These are phyloP conservation scores for Metaphire vulgaris DNA, from an alignment of 1,140 invertebrate species.

Conservation along the genomic window DNA sequence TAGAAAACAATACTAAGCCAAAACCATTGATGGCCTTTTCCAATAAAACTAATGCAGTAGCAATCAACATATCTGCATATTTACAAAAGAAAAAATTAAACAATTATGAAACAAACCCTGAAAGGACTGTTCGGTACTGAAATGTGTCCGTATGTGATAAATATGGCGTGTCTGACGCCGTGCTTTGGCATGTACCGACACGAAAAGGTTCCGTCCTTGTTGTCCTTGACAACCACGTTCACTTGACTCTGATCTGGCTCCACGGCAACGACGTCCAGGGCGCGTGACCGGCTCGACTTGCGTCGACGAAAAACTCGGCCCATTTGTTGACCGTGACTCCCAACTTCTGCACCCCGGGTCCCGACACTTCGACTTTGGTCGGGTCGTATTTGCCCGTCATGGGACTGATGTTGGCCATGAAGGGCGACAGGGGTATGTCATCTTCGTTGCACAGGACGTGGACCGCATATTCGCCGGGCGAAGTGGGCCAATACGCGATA, in stretches of 20 bases:
- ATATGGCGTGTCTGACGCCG: constrained; percentile 30
- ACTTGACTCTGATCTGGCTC: constrained; percentile 60
- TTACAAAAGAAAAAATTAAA: no score
- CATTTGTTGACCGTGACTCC: neutral
- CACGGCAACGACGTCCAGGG: constrained; percentile 57
- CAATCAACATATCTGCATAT: no score
- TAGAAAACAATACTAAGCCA: no score
- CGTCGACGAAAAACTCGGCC: neutral
- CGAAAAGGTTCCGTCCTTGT: constrained; percentile 62
- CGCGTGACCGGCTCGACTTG: constrained; percentile 53
- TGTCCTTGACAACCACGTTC: constrained; percentile 62
- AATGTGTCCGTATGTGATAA: neutral
- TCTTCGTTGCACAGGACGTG: constrained; percentile 73
- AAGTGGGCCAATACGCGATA: constrained; percentile 73
- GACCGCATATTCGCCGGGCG: constrained; percentile 80
- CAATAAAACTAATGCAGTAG: no score
- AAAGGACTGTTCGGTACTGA: neutral
- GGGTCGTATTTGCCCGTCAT: constrained; percentile 67
- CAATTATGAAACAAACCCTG: no score
- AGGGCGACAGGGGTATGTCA: constrained; percentile 53
- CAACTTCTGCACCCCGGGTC: neutral
- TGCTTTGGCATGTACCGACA: constrained; percentile 68
- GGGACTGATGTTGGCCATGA: constrained; percentile 50
- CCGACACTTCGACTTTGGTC: constrained; percentile 44
- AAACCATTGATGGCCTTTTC: no score